Base-by-base conservation (phyloP, 2,113 vertebrate species). In the Chascanopsetta lugubris region DNA sequence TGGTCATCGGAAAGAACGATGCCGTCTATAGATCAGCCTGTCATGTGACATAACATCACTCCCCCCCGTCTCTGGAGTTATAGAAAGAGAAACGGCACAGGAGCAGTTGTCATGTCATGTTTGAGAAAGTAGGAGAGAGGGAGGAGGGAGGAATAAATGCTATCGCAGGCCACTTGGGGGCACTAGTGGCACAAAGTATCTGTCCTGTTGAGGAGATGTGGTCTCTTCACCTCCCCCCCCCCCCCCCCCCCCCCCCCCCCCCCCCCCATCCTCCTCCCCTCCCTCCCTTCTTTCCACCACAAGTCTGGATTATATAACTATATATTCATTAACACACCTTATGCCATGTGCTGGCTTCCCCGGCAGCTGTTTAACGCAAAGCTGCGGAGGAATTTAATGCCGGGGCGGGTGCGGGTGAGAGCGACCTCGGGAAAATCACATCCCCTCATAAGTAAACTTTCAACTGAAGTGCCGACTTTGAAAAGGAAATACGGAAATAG, bases 131-230 rank as follows among this genome's bases (percentile, higher is more conserved):
- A 24, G 27, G 15, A 36, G 51, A 6, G 15, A 0, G 9, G 22
- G 43, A 36, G 11, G 15, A 1, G 12, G 17, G 2, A 2, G 0
- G 8, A 15, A 17, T 32, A 43, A 18, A 21, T 83, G 27, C 79
- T 8, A 27, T 13, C 3, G 13, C 2, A 0, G 9, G 27, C 85
- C 91, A 91, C 88, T 80, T 88, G 91, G 87, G 85, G 91, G 89
- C 89, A 91, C 78, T 91, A 18, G 72, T 69, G 81, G 59, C 57
- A 80, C 82, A 88, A 84, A 63, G 4, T 79, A 72, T 22, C 49
- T 36, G 32, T 46, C 32, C 48, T 48, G 10, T 63, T 34, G 63
- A 56, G 53, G 36, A 38, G 59, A 69, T 48, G 69, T 60, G 54
- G 59, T 53, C 54, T 60, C 17, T 26, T 25, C 56, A 46, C 56